These are phyloP conservation scores for Itoplectis maculator DNA, from an alignment of 2,888 invertebrate species.

Conservation along the genomic window DNA sequence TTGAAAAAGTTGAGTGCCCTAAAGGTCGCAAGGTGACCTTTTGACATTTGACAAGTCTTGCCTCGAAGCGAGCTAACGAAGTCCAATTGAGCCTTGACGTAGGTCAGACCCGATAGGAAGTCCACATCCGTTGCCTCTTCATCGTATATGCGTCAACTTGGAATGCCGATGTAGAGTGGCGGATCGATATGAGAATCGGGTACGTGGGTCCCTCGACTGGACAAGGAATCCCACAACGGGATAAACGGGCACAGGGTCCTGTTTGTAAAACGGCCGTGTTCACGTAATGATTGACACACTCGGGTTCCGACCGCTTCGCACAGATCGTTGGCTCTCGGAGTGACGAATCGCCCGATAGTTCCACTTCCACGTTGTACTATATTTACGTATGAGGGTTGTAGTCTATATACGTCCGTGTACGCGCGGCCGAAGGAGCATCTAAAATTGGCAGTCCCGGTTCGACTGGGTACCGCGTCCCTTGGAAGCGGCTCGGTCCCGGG, in stretches of 20 bases:
- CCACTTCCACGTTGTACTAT: neutral
- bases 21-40: too few relatives aligned
- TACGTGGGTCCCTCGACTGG: neutral
- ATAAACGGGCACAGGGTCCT: neutral
- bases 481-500: slow-evolving; percentile 46
- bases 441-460: slow-evolving; percentile 66
- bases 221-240: neutral
- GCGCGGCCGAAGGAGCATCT: slow-evolving; percentile 44
- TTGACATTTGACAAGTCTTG: too few relatives aligned
- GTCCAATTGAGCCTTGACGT: too few relatives aligned
- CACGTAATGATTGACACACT: neutral
- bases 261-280: neutral
- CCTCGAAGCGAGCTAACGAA: too few relatives aligned
- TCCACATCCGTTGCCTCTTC: too few relatives aligned
- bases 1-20: too few relatives aligned
- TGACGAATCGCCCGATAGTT: slow-evolving; percentile 1
- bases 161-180: too few relatives aligned
- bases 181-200: neutral
- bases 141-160: too few relatives aligned
- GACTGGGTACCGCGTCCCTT: slow-evolving; percentile 46
- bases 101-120: too few relatives aligned
- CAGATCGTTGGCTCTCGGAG: neutral
- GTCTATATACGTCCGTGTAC: neutral
- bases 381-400: too few relatives aligned
- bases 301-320: neutral